Percentiles rank a stretch among this genome's conserved stretches.
phyloP scores from a whole-genome alignment of 2,888 invertebrate species.

The Itoplectis maculator region DNA sequence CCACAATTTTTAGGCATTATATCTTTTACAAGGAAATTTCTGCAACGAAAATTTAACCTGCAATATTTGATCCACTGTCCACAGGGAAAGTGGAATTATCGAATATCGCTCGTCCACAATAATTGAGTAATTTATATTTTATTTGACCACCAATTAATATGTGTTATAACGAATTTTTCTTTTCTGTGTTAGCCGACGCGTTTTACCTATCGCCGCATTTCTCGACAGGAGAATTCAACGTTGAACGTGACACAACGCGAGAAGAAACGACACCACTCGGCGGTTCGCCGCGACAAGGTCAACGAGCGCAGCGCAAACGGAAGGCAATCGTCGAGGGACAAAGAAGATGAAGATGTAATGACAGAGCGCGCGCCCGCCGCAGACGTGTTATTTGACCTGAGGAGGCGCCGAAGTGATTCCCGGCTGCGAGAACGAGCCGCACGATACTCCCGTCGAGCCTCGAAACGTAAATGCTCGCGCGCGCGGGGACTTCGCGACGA shows the following conservation, averaged over 20 bases:
- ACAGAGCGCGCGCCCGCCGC: slow-evolving; percentile 10
- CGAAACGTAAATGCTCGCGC: slow-evolving; percentile 48
- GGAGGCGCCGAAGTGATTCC: slow-evolving; percentile 13
- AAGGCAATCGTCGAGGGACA: slow-evolving; percentile 1
- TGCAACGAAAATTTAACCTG: background rate
- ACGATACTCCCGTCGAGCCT: slow-evolving; percentile 42
- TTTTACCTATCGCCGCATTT: slow-evolving; percentile 52
- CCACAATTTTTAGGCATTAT: background rate
- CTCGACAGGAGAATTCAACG: background rate
- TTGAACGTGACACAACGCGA: slow-evolving; percentile 1
- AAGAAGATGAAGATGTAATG: slow-evolving; percentile 28
- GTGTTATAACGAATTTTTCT: background rate
- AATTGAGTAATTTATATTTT: background rate
- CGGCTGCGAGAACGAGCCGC: slow-evolving; percentile 29
- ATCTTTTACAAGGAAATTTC: background rate
- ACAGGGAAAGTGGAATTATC: too few relatives aligned
- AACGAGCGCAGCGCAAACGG: background rate
- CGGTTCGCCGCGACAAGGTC: background rate
- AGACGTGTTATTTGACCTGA: slow-evolving; percentile 34
- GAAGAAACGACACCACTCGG: background rate
- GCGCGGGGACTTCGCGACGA: slow-evolving; percentile 55
- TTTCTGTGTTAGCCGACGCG: background rate
- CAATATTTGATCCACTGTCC: background rate
- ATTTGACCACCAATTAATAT: background rate
- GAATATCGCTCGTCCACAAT: background rate